Evolutionary conservation across 1,140 invertebrate species (phyloP).

Genomic region (Acromyrmex heyeri): DNA sequence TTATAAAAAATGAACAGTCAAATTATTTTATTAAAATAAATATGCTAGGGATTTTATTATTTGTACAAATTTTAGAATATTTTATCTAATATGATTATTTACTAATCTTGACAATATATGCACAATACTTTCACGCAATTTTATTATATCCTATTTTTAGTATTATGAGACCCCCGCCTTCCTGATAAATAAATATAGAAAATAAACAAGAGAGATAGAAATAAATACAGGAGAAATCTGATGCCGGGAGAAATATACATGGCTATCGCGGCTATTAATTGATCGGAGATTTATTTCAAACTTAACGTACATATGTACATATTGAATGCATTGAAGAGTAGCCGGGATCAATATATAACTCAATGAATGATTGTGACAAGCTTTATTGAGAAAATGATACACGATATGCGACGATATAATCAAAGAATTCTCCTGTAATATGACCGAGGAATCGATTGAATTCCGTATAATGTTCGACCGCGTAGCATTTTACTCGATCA

Average conservation of each 20-base stretch:
- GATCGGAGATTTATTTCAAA: conserved; percentile 41
- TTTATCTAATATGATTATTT: neutral
- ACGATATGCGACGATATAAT: conserved; percentile 45
- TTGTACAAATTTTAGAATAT: neutral
- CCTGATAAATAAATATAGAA: neutral
- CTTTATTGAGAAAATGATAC: conserved; percentile 54
- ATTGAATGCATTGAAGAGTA: conserved; percentile 29
- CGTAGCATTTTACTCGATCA: neutral
- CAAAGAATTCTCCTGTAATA: conserved; percentile 31
- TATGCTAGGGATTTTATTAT: neutral
- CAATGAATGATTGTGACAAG: conserved; percentile 38
- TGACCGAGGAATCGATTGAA: conserved; percentile 65
- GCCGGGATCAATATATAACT: conserved; percentile 34
- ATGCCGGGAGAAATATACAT: neutral
- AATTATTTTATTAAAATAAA: neutral
- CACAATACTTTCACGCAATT: neutral
- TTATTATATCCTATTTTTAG: neutral
- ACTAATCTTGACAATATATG: neutral
- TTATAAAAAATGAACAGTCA: neutral
- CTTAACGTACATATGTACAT: neutral
- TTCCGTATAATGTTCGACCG: conserved; percentile 23
- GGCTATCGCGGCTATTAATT: conserved; percentile 27
- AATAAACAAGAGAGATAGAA: conserved; percentile 8
- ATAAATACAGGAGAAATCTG: neutral
- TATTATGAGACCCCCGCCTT: neutral